phyloP scores from a whole-genome alignment of 2,888 invertebrate species.

The Macrosiphum euphorbiae region DNA sequence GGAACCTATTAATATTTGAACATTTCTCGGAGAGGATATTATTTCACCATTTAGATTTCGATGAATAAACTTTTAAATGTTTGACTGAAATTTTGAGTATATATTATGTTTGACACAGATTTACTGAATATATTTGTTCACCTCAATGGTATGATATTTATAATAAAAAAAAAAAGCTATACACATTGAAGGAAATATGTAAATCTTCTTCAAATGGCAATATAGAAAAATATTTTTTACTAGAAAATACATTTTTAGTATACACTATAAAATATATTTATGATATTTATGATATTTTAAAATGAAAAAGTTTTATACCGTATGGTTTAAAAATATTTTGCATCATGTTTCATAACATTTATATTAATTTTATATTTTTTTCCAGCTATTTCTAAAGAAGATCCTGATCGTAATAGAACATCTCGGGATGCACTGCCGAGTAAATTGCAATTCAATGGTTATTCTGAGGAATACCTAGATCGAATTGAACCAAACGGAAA shows the following conservation, averaged over 20 bases:
- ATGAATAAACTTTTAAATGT: not conserved
- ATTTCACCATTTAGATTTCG: not conserved
- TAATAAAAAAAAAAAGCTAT: conserved; percentile 4
- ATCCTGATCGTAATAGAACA: conserved; percentile 78
- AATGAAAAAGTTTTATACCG: conserved; percentile 20
- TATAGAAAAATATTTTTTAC: not conserved
- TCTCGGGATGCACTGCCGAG: conserved; percentile 69
- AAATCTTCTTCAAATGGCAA: conserved; percentile 47
- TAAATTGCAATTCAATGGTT: conserved; percentile 92
- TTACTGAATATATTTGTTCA: not conserved
- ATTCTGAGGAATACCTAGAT: conserved; percentile 94
- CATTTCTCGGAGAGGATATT: too few species aligned
- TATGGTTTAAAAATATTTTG: conserved; percentile 31
- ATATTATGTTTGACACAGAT: not conserved
- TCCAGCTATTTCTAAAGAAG: conserved; percentile 93
- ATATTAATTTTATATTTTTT: conserved; percentile 68
- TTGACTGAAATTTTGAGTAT: not conserved
- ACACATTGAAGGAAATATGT: conserved; percentile 15
- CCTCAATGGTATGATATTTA: conserved; percentile 1
- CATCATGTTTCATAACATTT: conserved; percentile 8
- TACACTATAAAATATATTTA: conserved; percentile 42
- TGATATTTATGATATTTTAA: conserved; percentile 5
- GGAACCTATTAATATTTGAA: not conserved
- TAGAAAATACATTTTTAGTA: conserved; percentile 40
- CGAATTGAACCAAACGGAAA: conserved; percentile 94